Percentiles rank a stretch among this genome's conserved stretches.
These are phyloP conservation scores for Sceloporus tristichus DNA, from an alignment of 2,113 vertebrate species.

Conservation along the genomic window DNA sequence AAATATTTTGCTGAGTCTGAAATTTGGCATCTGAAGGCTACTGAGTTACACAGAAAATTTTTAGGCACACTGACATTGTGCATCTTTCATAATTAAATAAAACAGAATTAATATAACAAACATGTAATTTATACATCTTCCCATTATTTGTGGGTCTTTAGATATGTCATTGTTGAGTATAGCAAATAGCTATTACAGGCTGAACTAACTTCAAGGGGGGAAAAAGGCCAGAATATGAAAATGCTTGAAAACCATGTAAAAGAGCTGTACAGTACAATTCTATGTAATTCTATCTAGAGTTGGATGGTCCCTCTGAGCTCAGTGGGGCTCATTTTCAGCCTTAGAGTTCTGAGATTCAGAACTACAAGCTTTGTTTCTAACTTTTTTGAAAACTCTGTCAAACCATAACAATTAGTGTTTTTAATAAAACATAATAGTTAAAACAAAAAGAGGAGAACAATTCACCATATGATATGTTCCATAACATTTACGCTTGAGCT, in stretches of 20 bases:
- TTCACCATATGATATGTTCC: conserved; percentile 39
- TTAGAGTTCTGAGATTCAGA: background rate
- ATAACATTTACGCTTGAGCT: conserved; percentile 22
- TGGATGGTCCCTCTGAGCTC: too few species aligned
- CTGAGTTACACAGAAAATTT: background rate
- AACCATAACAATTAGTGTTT: background rate
- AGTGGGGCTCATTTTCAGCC: background rate
- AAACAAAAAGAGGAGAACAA: conserved; percentile 44
- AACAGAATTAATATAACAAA: background rate
- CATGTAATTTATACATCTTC: background rate
- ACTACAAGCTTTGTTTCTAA: background rate
- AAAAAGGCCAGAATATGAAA: background rate
- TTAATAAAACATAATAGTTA: conserved; percentile 30
- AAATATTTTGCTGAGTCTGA: background rate
- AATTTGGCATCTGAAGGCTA: background rate
- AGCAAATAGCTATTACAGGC: background rate
- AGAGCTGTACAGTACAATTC: background rate
- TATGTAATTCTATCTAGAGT: background rate
- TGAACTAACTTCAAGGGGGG: background rate
- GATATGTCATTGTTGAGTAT: background rate
- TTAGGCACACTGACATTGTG: background rate
- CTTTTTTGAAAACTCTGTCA: background rate
- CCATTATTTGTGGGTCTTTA: background rate
- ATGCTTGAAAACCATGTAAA: background rate
- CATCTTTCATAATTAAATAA: conserved; percentile 8